Base-by-base conservation (phyloP, 1,140 invertebrate genomes). In the Lasaia peninsularis region DNA sequence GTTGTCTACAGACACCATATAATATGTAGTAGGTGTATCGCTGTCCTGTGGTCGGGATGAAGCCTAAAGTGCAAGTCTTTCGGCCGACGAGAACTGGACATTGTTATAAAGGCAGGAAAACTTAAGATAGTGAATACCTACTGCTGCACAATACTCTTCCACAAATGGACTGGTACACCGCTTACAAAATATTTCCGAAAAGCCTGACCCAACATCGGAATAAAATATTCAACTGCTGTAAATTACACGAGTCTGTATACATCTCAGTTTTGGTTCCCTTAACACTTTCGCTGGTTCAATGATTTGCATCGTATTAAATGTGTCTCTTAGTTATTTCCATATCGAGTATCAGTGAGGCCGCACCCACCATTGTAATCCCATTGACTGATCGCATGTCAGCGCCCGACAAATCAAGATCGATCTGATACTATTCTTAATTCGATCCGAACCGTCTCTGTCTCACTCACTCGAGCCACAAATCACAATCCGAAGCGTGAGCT, bases 361-460 rank as follows among this genome's bases (percentile, higher is more conserved):
- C 73, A 66, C 78, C 80, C 63, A 63, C 74, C 73, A 84, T 86
- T 86, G 78, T 83, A 57, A 71, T 60, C 59, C 58, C 65, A 66
- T 71, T 80, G 75, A 81, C 79, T 80, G 80, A 86, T 86, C 73
- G 74, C 78, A 77, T 84, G 82, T 84, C 82, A 80, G 76, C 82
- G 71, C 54, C 62, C 67, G 80, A 76, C 81, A 78, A 85, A 85
- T 85, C 81, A 77, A 83, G 81, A 86, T 86, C 75, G 69, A 82
- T 82, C 73, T 57, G 78, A 86, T 86, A 85, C 72, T 69, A 79
- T 78, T 80, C 71, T 75, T 81, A 83, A 83, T 81, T 80, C 68
- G 71, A 78, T 74, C 65, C 59, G 62, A 49, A 58, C 60, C 51
- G 31, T 73, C 75, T 59, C 69, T 60, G 34, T 74, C 68, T 16